Evolutionary conservation across 2,888 invertebrate genomes (phyloP).

Genomic region (Euplagia quadripunctaria): DNA sequence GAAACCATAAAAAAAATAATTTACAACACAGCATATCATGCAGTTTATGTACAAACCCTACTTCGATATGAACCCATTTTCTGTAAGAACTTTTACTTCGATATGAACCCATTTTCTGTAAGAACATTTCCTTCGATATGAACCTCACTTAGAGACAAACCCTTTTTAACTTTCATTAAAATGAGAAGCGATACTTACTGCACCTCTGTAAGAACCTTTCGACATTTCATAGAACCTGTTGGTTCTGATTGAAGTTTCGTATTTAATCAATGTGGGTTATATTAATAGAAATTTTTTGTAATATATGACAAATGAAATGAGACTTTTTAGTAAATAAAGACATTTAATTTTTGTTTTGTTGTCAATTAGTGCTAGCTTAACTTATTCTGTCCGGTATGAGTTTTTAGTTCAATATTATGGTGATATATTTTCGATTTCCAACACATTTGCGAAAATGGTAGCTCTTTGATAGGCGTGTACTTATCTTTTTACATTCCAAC

Average conservation of each 20-base stretch:
- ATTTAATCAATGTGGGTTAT: not conserved
- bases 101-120: conserved; percentile 14
- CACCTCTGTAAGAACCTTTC: conserved; percentile 13
- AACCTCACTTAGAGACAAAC: conserved; percentile 9
- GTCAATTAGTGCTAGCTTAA: no score
- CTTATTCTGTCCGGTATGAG: no score
- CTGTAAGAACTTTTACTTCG: conserved; percentile 6
- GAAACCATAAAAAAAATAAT: not conserved
- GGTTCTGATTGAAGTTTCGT: not conserved
- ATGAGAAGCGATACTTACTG: not conserved
- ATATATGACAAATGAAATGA: no score
- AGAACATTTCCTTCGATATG: conserved; percentile 7
- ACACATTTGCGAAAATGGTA: no score
- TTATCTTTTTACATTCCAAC: no score
- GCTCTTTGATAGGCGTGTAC: no score
- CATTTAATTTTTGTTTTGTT: no score
- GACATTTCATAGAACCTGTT: conserved; percentile 11
- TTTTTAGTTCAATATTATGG: no score
- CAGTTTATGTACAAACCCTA: not conserved
- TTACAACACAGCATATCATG: not conserved
- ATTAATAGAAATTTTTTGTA: no score
- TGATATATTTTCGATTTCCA: no score
- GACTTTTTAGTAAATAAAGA: no score
- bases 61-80: conserved; percentile 10
- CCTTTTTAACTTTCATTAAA: not conserved